Conservation (phyloP, 1,140 invertebrate species). For the Hirudo medicinalis region DNA sequence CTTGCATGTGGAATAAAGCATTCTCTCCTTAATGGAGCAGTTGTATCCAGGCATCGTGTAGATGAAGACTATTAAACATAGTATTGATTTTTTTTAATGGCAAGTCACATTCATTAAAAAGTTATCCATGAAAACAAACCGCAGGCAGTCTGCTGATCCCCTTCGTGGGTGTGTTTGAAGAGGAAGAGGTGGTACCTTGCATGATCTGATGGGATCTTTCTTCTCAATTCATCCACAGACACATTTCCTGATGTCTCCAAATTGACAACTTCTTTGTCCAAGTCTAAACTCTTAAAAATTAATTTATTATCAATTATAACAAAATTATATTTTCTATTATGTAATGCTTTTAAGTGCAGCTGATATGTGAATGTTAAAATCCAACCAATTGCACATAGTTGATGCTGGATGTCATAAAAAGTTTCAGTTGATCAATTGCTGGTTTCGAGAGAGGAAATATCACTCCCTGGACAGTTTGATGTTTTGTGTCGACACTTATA, state of each 20-base stretch:
- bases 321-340: too few species aligned
- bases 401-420: slow-evolving; percentile 43
- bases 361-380: not conserved
- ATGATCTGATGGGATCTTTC: slow-evolving; percentile 63
- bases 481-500: slow-evolving; percentile 67
- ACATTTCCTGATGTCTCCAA: slow-evolving; percentile 29
- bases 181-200: slow-evolving; percentile 83
- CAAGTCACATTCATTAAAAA: not conserved
- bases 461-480: slow-evolving; percentile 79
- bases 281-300: slow-evolving; percentile 35
- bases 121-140: slow-evolving; percentile 46
- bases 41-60: slow-evolving; percentile 92
- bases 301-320: too few species aligned
- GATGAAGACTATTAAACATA: slow-evolving; percentile 68
- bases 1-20: slow-evolving; percentile 95
- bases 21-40: slow-evolving; percentile 84
- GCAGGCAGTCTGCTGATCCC: slow-evolving; percentile 66
- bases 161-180: slow-evolving; percentile 81
- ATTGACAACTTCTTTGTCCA: slow-evolving; percentile 34
- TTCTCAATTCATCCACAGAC: slow-evolving; percentile 48
- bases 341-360: not conserved
- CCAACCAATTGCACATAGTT: slow-evolving; percentile 53
- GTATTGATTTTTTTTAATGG: not conserved
- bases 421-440: slow-evolving; percentile 57
- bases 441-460: slow-evolving; percentile 77